A percentile compares a stretch with the other conserved stretches of the same genome.
Evolutionary conservation across 2,797 vertebrate genomes (phyloP).

Genomic region (Syngnathus acus): DNA sequence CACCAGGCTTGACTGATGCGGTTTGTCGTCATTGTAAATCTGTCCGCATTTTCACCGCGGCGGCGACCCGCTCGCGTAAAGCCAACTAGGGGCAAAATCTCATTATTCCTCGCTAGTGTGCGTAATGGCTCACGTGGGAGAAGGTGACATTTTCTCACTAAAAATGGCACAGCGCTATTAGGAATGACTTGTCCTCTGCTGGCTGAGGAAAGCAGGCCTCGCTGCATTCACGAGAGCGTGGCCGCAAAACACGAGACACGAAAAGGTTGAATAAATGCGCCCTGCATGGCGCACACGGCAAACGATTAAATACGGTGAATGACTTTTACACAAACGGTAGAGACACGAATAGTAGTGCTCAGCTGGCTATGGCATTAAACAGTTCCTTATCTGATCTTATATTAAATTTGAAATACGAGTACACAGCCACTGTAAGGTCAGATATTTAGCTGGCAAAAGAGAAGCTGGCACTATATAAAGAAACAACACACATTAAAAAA

Average conservation of each 20-base stretch:
- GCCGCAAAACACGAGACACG: background rate
- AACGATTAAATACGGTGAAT: background rate
- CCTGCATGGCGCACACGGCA: background rate
- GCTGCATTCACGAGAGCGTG: background rate
- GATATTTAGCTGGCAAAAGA: background rate
- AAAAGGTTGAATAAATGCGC: background rate
- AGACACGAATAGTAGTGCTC: no score
- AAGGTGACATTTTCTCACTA: slow-evolving; percentile 38
- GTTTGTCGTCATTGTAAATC: slow-evolving; percentile 50
- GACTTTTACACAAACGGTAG: no score
- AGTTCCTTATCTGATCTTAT: no score
- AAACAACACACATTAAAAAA: slow-evolving; percentile 15
- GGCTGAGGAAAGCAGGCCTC: background rate
- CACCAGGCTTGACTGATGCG: slow-evolving; percentile 23
- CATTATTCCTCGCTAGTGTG: slow-evolving; percentile 58
- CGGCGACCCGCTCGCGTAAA: slow-evolving; percentile 46
- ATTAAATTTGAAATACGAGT: background rate
- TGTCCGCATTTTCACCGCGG: slow-evolving; percentile 37
- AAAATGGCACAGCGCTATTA: slow-evolving; percentile 10
- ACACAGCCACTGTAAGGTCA: background rate
- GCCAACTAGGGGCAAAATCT: slow-evolving; percentile 55
- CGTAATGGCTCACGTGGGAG: slow-evolving; percentile 50
- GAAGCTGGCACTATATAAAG: background rate
- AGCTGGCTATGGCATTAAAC: no score
- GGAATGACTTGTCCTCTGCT: background rate